Evolutionary conservation across 2,113 vertebrate species (phyloP).

Genomic region (Prolemur simus): DNA sequence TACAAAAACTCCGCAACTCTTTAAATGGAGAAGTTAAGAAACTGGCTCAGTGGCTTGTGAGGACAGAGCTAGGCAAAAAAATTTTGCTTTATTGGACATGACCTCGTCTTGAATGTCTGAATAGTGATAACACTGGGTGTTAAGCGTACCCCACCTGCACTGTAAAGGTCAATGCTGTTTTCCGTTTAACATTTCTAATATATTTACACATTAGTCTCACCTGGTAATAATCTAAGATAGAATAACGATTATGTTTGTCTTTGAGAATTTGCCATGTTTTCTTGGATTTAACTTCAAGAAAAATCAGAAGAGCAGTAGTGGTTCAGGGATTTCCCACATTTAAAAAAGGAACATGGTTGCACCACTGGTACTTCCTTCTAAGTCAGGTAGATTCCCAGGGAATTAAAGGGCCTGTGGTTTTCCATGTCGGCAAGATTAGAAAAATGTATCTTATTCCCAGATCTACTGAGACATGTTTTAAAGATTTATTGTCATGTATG

Average conservation of each 20-base stretch:
- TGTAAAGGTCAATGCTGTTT: not conserved
- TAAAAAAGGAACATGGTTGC: not conserved
- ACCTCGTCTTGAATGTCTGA: not conserved
- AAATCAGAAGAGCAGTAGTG: not conserved
- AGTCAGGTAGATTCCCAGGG: not conserved
- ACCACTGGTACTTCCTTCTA: not conserved
- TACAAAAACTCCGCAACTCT: not conserved
- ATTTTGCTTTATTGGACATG: not conserved
- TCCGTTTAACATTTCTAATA: not conserved
- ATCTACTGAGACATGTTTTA: not conserved
- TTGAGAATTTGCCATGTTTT: not conserved
- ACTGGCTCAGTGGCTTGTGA: not conserved
- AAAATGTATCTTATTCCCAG: not conserved
- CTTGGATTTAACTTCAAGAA: not conserved
- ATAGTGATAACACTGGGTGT: not conserved
- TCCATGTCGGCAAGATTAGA: not conserved
- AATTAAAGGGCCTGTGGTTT: not conserved
- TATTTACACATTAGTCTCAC: not conserved
- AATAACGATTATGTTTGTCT: not conserved
- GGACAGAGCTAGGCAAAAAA: not conserved
- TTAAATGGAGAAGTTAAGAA: not conserved
- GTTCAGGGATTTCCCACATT: not conserved
- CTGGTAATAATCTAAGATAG: not conserved
- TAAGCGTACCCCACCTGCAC: not conserved
- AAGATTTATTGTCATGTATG: not conserved